A percentile compares a stretch with the other conserved stretches of the same genome.
Conservation (phyloP, 1,140 invertebrate species). For the Zaprionus nigranus region DNA sequence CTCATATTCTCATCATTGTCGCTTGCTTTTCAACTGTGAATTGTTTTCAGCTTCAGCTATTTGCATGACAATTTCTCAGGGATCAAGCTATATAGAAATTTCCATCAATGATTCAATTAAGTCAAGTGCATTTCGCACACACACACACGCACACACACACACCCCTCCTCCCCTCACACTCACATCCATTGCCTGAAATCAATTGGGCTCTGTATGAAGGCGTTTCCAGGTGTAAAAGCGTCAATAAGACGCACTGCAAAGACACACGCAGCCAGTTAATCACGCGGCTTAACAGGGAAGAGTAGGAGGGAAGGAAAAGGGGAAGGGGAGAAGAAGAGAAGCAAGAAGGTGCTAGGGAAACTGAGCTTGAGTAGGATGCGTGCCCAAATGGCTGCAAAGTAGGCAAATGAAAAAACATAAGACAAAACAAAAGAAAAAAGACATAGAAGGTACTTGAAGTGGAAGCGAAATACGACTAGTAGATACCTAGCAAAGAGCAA, state of each 20-base stretch:
- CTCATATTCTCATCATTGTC: too few relatives aligned
- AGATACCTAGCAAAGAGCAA: not conserved
- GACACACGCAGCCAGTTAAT: constrained; percentile 9
- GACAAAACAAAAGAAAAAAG: constrained; percentile 8
- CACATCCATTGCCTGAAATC: constrained; percentile 8
- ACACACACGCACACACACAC: constrained; percentile 1
- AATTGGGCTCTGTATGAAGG: constrained; percentile 44
- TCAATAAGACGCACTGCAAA: constrained; percentile 50
- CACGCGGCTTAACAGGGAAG: constrained; percentile 1
- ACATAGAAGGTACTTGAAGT: not conserved
- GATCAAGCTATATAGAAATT: constrained; percentile 47
- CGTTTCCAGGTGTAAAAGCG: constrained; percentile 61
- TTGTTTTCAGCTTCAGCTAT: constrained; percentile 14
- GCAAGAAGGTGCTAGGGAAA: constrained; percentile 15
- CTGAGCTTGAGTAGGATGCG: constrained; percentile 29
- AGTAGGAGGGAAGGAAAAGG: not conserved
- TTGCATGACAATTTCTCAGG: constrained; percentile 30
- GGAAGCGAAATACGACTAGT: too few relatives aligned
- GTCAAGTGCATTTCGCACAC: constrained; percentile 62
- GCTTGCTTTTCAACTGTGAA: not conserved
- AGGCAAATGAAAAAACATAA: constrained; percentile 40
- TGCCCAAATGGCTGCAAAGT: constrained; percentile 56
- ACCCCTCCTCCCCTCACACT: not conserved
- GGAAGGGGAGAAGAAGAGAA: too few relatives aligned
- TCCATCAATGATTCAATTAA: constrained; percentile 78